Evolutionary conservation across 35 echinoderm and acorn worm genomes (phyloP), one percentile per base, ranked within the genome.

Genomic region (Eucidaris tribuloides): DNA sequence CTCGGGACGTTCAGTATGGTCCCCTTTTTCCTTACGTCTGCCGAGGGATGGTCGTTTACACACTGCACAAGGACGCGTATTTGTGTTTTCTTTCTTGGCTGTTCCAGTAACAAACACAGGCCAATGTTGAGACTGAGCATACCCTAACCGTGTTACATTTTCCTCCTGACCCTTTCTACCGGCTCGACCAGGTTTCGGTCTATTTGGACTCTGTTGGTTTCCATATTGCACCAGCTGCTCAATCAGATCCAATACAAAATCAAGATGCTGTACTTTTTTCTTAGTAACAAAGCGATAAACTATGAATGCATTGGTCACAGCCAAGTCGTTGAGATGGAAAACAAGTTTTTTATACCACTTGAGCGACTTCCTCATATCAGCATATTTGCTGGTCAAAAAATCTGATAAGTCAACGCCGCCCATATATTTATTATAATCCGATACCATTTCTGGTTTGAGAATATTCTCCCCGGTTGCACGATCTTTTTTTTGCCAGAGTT

Each of bases 311-410:
- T 90, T 83, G 0, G 81, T 80, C 22, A 90, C 46, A 19, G 44
- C 46, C 7, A 89, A 31, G 28, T 89, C 87, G 17, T 59, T 42
- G 33, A 90, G 20, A 65, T 82, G 70, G 40, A 82, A 30, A 6
- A 82, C 42, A 13, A 90, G n/a, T 58, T 82, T 82, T 32, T 83
- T 82, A 34, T 82, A 90, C 87, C 87, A 90, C 27, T 90, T 76
- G 0, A 83, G 25, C 3, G 30, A 58, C 37, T 62, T 83, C 2
- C 80, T 34, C 15, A 82, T 70, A 50, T 59, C 22, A 1, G 35
- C 44, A 42, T 80, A 78, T 3, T 31, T 42, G 19, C 36, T 30
- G 20, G 74, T 65, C 3, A 90, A n/a, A 25, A 54, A 65, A 42
- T 90, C 80, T 37, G 64, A 71, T 5, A 76, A 33, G 11, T 77